A percentile compares a stretch with the other conserved stretches of the same genome.
phyloP scores from a whole-genome alignment of 2,888 invertebrate genomes.

The Meteorus cinctellus region DNA sequence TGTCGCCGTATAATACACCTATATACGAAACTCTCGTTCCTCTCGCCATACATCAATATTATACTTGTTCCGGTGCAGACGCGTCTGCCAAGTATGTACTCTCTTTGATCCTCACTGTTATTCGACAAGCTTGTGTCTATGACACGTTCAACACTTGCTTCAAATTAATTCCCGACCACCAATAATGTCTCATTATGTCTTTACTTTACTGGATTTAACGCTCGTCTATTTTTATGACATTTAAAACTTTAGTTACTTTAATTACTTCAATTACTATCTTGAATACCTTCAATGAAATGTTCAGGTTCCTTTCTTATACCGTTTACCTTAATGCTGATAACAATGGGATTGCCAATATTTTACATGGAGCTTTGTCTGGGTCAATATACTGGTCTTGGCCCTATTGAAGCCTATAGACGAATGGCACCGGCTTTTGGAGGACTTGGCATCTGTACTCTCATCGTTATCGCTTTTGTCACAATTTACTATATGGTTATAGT shows the following conservation, averaged over 20 bases:
- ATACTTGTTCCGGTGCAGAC: neutral
- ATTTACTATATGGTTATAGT: conserved; percentile 89
- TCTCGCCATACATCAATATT: conserved; percentile 10
- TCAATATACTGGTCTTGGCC: conserved; percentile 85
- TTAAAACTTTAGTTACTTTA: neutral
- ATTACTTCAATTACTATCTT: no score
- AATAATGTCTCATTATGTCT: neutral
- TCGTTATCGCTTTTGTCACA: conserved; percentile 82
- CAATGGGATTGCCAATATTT: conserved; percentile 87
- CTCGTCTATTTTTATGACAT: conserved; percentile 34
- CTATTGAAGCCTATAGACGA: conserved; percentile 78
- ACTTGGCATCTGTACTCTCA: conserved; percentile 80
- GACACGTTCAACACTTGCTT: conserved; percentile 29
- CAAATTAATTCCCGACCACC: neutral
- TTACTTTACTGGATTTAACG: neutral
- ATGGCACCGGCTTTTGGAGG: conserved; percentile 77
- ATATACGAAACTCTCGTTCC: neutral
- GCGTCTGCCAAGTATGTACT: conserved; percentile 21
- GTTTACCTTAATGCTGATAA: conserved; percentile 83
- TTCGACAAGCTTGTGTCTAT: conserved; percentile 32
- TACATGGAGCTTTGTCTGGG: conserved; percentile 86
- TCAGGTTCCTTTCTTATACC: conserved; percentile 85
- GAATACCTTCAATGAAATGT: no score
- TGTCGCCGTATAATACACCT: conserved; percentile 23
- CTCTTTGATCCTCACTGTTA: conserved; percentile 34